Conservation (phyloP, 2,888 invertebrate species). For the Volucella inanis region DNA sequence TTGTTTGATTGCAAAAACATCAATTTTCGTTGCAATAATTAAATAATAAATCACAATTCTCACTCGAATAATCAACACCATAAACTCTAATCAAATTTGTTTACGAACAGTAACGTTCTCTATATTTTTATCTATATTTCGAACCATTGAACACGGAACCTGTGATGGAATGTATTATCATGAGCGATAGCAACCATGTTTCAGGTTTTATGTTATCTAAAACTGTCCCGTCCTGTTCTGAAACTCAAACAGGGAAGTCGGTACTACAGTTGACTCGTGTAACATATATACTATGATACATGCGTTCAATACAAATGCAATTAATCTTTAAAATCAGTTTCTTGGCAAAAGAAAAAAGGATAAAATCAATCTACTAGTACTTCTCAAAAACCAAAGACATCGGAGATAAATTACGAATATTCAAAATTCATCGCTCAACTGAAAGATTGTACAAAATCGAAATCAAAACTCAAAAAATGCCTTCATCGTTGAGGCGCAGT, state of each 20-base stretch:
- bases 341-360: neutral
- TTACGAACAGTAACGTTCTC: slow-evolving; percentile 24
- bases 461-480: slow-evolving; percentile 8
- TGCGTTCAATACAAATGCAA: neutral
- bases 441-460: slow-evolving; percentile 11
- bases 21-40: neutral
- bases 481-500: neutral
- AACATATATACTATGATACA: too few relatives aligned
- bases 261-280: too few relatives aligned
- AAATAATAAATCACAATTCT: slow-evolving; percentile 43
- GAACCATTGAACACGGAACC: neutral
- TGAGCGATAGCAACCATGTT: slow-evolving; percentile 9
- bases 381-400: neutral
- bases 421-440: slow-evolving; percentile 6
- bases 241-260: neutral
- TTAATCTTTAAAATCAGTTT: slow-evolving; percentile 20
- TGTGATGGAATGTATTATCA: slow-evolving; percentile 27
- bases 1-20: neutral
- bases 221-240: neutral
- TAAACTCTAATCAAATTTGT: slow-evolving; percentile 32
- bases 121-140: slow-evolving; percentile 21
- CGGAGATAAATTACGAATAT: slow-evolving; percentile 27
- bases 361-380: neutral
- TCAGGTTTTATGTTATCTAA: neutral
- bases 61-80: slow-evolving; percentile 47